Percentiles rank a stretch among this genome's conserved stretches.
These are phyloP conservation scores for Ptilodon capucinus DNA, from an alignment of 2,888 invertebrate species.

Conservation along the genomic window DNA sequence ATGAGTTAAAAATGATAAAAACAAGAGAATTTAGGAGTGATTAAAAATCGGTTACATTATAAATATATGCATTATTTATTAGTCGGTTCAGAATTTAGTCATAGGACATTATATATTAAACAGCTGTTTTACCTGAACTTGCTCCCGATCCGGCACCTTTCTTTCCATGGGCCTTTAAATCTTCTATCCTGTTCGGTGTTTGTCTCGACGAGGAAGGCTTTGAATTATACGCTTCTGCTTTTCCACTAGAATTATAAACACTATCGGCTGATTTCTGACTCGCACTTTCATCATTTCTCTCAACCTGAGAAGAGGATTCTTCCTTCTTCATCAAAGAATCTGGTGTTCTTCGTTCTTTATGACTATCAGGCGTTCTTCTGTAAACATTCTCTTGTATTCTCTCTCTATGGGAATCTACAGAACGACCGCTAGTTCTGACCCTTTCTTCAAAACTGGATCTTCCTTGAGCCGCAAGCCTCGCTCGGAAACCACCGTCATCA, in stretches of 20 bases:
- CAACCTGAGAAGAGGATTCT: conserved; percentile 49
- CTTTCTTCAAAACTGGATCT: conserved; percentile 71
- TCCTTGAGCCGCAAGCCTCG: conserved; percentile 65
- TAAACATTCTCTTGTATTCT: conserved; percentile 59
- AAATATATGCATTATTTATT: too few species aligned
- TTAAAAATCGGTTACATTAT: too few species aligned
- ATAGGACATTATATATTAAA: too few species aligned
- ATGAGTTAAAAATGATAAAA: too few species aligned
- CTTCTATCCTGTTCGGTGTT: conserved; percentile 75
- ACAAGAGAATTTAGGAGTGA: too few species aligned
- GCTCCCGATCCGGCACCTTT: conserved; percentile 83
- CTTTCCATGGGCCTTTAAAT: conserved; percentile 71
- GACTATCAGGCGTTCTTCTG: conserved; percentile 60
- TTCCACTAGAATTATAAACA: conserved; percentile 81
- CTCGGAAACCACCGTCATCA: conserved; percentile 84
- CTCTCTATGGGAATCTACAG: conserved; percentile 57
- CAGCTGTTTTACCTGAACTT: conserved; percentile 82
- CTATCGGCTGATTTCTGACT: conserved; percentile 81
- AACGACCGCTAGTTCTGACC: conserved; percentile 72
- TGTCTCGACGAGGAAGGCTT: conserved; percentile 77
- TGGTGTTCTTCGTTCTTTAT: conserved; percentile 60
- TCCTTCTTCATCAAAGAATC: conserved; percentile 66
- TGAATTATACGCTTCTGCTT: conserved; percentile 64
- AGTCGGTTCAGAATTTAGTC: too few species aligned
- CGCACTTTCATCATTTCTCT: conserved; percentile 68